Evolutionary conservation across 2,797 vertebrate species (phyloP).

Genomic region (Sphaeramia orbicularis): DNA sequence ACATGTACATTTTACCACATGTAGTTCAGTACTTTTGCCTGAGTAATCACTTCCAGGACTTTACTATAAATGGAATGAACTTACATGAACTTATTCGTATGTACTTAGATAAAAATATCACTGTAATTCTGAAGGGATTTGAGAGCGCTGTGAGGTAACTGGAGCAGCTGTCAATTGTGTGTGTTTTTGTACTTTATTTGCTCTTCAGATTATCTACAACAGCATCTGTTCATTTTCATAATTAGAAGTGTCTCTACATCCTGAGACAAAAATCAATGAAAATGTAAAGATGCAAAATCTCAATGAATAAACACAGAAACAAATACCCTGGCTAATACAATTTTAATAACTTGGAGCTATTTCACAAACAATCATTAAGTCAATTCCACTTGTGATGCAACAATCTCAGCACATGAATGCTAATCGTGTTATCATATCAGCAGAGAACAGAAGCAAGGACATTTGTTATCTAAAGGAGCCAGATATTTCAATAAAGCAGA

Average conservation of each 20-base stretch:
- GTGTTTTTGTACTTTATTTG: background rate
- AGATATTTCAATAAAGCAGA: background rate
- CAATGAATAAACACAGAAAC: background rate
- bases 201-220: background rate
- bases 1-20: too few relatives aligned
- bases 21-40: too few relatives aligned
- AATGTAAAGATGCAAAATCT: background rate
- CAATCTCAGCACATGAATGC: slow-evolving; percentile 2
- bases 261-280: background rate
- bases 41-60: too few relatives aligned
- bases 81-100: too few relatives aligned
- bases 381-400: slow-evolving; percentile 25
- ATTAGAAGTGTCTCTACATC: background rate
- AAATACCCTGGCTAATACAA: background rate
- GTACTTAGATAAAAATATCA: too few relatives aligned
- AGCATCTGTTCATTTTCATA: background rate
- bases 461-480: slow-evolving; percentile 17
- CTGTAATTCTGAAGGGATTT: too few relatives aligned
- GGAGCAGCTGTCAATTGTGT: too few relatives aligned
- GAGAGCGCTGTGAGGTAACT: too few relatives aligned
- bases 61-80: too few relatives aligned
- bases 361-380: slow-evolving; percentile 15
- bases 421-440: slow-evolving; percentile 26
- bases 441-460: slow-evolving; percentile 5
- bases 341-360: background rate